These are phyloP conservation scores for Sinopyrophorus schimmeli DNA, from an alignment of 2,888 invertebrate genomes.

Conservation along the genomic window DNA sequence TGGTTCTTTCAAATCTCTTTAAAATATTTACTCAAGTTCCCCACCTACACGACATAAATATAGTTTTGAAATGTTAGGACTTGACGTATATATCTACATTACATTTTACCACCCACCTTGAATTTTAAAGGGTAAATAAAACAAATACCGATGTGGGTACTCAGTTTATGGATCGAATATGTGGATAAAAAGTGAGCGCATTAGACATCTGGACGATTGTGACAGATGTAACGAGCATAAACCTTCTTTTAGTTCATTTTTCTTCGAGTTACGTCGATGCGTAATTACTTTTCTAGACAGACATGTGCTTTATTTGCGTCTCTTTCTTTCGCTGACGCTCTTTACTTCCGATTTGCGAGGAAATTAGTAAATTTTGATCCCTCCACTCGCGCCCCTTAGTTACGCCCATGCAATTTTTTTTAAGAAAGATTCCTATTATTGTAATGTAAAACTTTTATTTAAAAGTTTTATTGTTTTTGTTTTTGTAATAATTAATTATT, in stretches of 20 bases:
- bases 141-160: conserved; percentile 19
- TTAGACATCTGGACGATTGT: conserved; percentile 38
- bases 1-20: too few species aligned
- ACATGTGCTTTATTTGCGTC: conserved; percentile 24
- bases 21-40: conserved; percentile 27
- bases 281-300: conserved; percentile 23
- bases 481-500: too few species aligned
- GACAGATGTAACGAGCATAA: conserved; percentile 31
- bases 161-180: conserved; percentile 33
- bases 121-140: conserved; percentile 23
- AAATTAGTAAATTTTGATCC: too few species aligned
- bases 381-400: too few species aligned
- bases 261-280: conserved; percentile 22
- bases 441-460: too few species aligned
- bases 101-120: conserved; percentile 45
- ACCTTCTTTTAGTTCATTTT: conserved; percentile 28
- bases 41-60: conserved; percentile 33
- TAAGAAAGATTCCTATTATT: too few species aligned
- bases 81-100: conserved; percentile 45
- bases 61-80: conserved; percentile 37
- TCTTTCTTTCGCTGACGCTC: too few species aligned
- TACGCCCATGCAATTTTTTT: too few species aligned
- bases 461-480: too few species aligned
- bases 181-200: conserved; percentile 35
- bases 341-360: too few species aligned